Conservation (phyloP, 1,140 invertebrate species). For the Lepidurus apus region DNA sequence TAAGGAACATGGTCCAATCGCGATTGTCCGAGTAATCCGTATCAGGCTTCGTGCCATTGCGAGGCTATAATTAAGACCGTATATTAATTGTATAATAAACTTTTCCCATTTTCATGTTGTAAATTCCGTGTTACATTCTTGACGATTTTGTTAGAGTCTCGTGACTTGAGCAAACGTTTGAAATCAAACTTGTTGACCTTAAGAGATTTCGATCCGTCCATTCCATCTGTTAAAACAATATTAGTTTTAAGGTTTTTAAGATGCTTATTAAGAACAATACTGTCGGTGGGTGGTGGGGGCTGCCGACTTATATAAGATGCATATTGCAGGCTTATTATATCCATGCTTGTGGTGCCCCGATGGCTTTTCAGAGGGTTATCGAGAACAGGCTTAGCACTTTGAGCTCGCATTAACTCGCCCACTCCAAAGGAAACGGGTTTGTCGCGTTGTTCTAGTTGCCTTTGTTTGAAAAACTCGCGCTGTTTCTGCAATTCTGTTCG, state of each 20-base stretch:
- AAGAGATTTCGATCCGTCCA: background rate
- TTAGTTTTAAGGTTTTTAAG: background rate
- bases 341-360: background rate
- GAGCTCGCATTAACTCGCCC: background rate
- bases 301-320: background rate
- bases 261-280: background rate
- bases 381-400: background rate
- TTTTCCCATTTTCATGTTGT: background rate
- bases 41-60: too few species aligned
- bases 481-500: background rate
- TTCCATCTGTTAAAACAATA: background rate
- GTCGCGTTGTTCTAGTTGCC: background rate
- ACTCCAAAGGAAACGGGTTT: background rate
- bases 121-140: too few species aligned
- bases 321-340: background rate
- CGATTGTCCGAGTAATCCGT: background rate
- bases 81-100: background rate
- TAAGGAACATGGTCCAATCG: background rate
- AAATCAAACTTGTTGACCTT: background rate
- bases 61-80: too few species aligned
- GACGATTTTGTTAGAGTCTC: background rate
- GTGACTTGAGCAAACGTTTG: conserved; percentile 10
- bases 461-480: background rate
- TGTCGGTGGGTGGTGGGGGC: background rate
- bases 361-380: background rate